Evolutionary conservation across 2,888 invertebrate species (phyloP), one percentile per base, ranked within the genome.

Genomic region (Idaea biselata): DNA sequence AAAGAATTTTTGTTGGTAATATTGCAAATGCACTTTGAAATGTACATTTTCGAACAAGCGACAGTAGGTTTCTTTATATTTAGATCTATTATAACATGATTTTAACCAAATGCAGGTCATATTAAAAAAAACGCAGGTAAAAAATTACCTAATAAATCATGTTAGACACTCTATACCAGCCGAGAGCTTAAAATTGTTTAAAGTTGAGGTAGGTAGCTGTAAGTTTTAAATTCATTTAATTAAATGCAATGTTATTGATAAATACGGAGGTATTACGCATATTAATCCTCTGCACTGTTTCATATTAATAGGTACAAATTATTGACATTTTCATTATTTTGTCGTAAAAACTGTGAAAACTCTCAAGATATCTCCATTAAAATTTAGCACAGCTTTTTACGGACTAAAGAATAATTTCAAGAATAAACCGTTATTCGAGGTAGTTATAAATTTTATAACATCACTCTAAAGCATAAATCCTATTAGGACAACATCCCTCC

Each of bases 381-480:
- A 44, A 44, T 44, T 44, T 44, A 44, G 6, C 14, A 44, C 44
- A 44, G 44, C 44, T 44, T 44, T 25, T 44, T 8, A 8, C 44
- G 14, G 44, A 44, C 11, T 44, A 44, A 8, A 44, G 44, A 44
- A 44, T 44, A 8, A 44, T 44, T 44, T 44, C 33, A 44, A 5
- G 44, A 44, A 14, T 44, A 14, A 44, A 44, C 44, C 44, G 11
- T 44, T 44, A 44, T 44, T 44, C 44, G 25, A 3, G 25, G 25
- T 44, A 44, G 44, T 44, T 44, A 44, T 44, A 44, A 44, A 44
- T 44, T 44, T 44, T 44, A 44, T 44, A 44, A 44, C 55, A 55
- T 55, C 55, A 55, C 55, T 55, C 55, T 17, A 17, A 17, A 55
- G 55, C 17, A 64, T 61, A 62, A 44, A 44, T 44, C 44, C 44